Percentiles rank a stretch among this genome's conserved stretches.
Evolutionary conservation across 2,113 vertebrate species (phyloP).

Genomic region (Trematomus loennbergii): DNA sequence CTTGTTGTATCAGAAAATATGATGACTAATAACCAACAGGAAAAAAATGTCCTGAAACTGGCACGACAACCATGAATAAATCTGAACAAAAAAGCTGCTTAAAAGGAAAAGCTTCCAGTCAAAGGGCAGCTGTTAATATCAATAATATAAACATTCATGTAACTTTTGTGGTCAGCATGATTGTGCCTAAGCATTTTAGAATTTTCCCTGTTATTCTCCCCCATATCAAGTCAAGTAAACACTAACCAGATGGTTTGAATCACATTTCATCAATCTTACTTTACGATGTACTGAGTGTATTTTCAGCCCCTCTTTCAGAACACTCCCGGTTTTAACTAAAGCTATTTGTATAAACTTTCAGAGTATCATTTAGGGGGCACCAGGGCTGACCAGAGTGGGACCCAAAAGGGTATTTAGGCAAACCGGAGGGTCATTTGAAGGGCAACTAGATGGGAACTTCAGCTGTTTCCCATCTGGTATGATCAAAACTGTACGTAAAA

Average conservation of each 20-base stretch:
- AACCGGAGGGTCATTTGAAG: background rate
- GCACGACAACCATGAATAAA: background rate
- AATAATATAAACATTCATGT: slow-evolving; percentile 1
- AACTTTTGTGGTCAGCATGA: background rate
- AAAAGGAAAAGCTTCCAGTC: background rate
- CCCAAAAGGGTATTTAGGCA: background rate
- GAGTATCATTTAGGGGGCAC: background rate
- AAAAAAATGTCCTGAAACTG: background rate
- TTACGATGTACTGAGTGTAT: slow-evolving; percentile 15
- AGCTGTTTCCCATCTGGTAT: background rate
- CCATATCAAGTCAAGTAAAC: slow-evolving; percentile 19
- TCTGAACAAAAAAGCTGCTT: background rate
- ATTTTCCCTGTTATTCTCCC: slow-evolving; percentile 1
- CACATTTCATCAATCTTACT: slow-evolving; percentile 20
- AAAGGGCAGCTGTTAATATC: background rate
- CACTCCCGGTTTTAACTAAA: background rate
- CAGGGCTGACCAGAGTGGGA: background rate
- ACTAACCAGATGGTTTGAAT: slow-evolving; percentile 61
- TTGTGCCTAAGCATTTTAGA: background rate
- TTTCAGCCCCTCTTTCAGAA: slow-evolving; percentile 12
- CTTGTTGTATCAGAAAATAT: slow-evolving; percentile 1
- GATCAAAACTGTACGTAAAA: background rate
- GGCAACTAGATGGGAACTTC: background rate
- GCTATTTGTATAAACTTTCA: background rate
- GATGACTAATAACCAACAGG: background rate